A percentile compares a stretch with the other conserved stretches of the same genome.
Evolutionary conservation across 2,888 invertebrate genomes (phyloP).

Genomic region (Thera britannica): DNA sequence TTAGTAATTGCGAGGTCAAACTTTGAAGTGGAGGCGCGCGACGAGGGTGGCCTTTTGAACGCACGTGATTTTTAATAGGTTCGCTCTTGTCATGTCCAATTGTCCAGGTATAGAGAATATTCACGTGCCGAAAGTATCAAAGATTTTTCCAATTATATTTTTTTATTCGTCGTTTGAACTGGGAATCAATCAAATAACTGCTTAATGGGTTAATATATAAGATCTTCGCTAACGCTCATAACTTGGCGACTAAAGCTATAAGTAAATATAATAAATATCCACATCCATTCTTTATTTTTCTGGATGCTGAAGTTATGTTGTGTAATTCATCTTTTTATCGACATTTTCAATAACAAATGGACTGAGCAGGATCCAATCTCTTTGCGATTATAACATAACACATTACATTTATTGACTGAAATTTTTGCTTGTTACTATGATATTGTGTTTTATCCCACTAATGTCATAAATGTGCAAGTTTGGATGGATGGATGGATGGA

Average conservation of each 20-base stretch:
- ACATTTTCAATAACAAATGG: slow-evolving; percentile 28
- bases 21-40: slow-evolving; percentile 74
- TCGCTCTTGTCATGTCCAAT: slow-evolving; percentile 44
- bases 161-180: slow-evolving; percentile 3
- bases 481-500: too few species aligned
- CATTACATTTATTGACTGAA: slow-evolving; percentile 9
- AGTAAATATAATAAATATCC: slow-evolving; percentile 37
- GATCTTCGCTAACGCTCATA: slow-evolving; percentile 24
- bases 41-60: slow-evolving; percentile 65
- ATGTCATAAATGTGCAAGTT: too few species aligned
- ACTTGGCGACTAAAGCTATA: slow-evolving; percentile 21
- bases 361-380: slow-evolving; percentile 30
- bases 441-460: background rate
- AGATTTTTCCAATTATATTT: background rate
- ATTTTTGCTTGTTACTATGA: slow-evolving; percentile 19
- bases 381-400: slow-evolving; percentile 15
- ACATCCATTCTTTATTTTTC: slow-evolving; percentile 32
- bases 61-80: slow-evolving; percentile 72
- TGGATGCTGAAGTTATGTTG: slow-evolving; percentile 32
- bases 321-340: slow-evolving; percentile 39
- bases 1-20: slow-evolving; percentile 84
- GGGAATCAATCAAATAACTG: slow-evolving; percentile 18
- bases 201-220: slow-evolving; percentile 6
- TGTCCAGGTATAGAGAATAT: slow-evolving; percentile 39
- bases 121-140: slow-evolving; percentile 6